phyloP scores from a whole-genome alignment of 2,888 invertebrate species.

The Chloroclysta siterata region DNA sequence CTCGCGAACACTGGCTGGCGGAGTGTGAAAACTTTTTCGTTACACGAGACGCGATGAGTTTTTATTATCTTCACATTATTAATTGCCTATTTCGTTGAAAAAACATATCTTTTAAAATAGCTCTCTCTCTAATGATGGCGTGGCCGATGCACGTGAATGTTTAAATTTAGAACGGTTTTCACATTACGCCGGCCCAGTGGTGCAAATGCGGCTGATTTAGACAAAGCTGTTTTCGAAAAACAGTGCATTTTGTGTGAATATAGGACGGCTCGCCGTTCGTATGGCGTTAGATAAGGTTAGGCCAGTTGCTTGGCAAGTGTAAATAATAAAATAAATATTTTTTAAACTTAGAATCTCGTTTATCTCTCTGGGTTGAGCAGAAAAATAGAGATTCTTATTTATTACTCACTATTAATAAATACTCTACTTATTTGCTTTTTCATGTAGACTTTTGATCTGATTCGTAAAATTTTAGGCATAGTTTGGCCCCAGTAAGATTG shows the following conservation, averaged over 20 bases:
- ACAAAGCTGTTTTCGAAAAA: constrained; percentile 47
- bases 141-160: constrained; percentile 41
- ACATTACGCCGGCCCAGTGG: constrained; percentile 50
- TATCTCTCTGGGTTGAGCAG: constrained; percentile 47
- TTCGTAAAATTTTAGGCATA: constrained; percentile 4
- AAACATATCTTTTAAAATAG: constrained; percentile 42
- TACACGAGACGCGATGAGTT: constrained; percentile 42
- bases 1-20: constrained; percentile 59
- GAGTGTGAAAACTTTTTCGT: constrained; percentile 58
- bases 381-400: constrained; percentile 52
- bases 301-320: constrained; percentile 49
- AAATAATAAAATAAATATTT: constrained; percentile 50
- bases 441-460: constrained; percentile 38
- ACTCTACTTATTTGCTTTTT: constrained; percentile 46
- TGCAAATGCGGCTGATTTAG: constrained; percentile 49
- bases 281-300: constrained; percentile 50
- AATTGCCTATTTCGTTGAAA: constrained; percentile 42
- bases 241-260: constrained; percentile 48
- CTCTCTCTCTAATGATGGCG: constrained; percentile 41
- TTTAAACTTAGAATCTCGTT: constrained; percentile 50
- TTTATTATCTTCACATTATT: constrained; percentile 40
- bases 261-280: constrained; percentile 41
- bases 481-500: constrained; percentile 18
- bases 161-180: constrained; percentile 49
- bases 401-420: constrained; percentile 44